These are phyloP conservation scores for Ceuthmochares aereus DNA, from an alignment of 2,113 vertebrate genomes.

Conservation along the genomic window DNA sequence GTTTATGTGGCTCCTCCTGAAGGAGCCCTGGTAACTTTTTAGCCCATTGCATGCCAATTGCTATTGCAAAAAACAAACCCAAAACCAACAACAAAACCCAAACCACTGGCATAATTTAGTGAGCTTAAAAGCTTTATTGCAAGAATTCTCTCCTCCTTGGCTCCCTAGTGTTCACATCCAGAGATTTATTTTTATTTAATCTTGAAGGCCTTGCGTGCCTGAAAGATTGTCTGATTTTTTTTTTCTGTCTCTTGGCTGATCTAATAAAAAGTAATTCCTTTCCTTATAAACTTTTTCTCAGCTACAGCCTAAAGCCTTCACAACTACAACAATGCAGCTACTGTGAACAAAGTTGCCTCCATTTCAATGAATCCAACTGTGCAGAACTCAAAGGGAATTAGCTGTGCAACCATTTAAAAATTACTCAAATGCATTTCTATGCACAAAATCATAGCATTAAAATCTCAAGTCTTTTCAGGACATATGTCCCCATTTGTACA, in stretches of 20 bases:
- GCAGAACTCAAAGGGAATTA: slow-evolving; percentile 39
- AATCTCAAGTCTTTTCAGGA: slow-evolving; percentile 8
- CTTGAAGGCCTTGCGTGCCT: neutral
- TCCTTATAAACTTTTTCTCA: neutral
- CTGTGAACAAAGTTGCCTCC: slow-evolving; percentile 45
- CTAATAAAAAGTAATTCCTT: slow-evolving; percentile 6
- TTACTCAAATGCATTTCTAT: slow-evolving; percentile 39
- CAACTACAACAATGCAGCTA: slow-evolving; percentile 17
- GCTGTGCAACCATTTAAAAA: slow-evolving; percentile 41
- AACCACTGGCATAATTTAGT: neutral
- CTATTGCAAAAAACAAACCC: no score
- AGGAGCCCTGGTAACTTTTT: neutral
- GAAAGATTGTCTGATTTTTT: neutral
- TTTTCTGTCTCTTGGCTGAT: neutral
- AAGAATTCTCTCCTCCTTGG: neutral
- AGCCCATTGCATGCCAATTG: neutral
- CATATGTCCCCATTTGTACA: slow-evolving; percentile 13
- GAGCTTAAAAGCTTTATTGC: neutral
- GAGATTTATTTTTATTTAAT: neutral
- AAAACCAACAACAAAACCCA: neutral
- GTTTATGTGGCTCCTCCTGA: neutral
- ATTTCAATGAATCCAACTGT: slow-evolving; percentile 11
- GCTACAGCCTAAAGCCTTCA: slow-evolving; percentile 27
- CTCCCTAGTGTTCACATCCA: neutral
- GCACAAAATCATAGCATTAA: slow-evolving; percentile 41